Conservation (phyloP, 23 tunicate genomes). For the Botrylloides violaceus region DNA sequence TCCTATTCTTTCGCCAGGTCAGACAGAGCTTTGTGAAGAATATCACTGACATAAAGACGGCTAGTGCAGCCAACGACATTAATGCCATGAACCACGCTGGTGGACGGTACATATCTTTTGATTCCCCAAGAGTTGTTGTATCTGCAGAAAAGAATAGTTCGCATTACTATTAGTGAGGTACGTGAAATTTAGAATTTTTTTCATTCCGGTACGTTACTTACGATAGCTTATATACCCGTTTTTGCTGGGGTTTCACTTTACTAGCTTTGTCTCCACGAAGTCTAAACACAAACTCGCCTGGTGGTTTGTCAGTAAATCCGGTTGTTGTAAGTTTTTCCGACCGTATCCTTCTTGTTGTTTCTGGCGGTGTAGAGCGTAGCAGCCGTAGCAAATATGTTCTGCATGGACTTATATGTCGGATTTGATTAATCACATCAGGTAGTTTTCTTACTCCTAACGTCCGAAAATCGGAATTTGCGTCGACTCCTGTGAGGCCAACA, state of each 20-base stretch:
- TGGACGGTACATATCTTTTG: neutral
- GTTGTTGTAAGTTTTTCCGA: neutral
- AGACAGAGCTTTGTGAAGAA: slow-evolving; percentile 5
- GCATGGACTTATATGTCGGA: neutral
- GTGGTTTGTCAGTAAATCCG: too few species aligned
- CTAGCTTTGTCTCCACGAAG: too few species aligned
- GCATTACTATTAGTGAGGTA: neutral
- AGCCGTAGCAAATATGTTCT: neutral
- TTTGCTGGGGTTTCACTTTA: too few species aligned
- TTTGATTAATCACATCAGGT: neutral
- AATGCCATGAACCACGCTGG: neutral
- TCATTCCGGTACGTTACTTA: too few species aligned
- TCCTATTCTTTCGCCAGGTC: slow-evolving; percentile 16
- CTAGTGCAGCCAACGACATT: neutral
- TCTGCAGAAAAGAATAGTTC: neutral
- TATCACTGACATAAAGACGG: neutral
- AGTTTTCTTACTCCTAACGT: neutral
- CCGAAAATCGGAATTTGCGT: neutral
- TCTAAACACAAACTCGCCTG: too few species aligned
- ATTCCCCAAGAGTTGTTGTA: neutral
- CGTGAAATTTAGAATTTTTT: neutral
- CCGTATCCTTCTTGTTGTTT: slow-evolving; percentile 9
- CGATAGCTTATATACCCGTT: too few species aligned
- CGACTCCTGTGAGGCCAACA: slow-evolving; percentile 13
- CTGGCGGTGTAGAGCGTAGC: neutral